Percentiles rank a stretch among this genome's conserved stretches.
These are phyloP conservation scores for Hypomesus transpacificus DNA, from an alignment of 2,113 vertebrate species.

Conservation along the genomic window DNA sequence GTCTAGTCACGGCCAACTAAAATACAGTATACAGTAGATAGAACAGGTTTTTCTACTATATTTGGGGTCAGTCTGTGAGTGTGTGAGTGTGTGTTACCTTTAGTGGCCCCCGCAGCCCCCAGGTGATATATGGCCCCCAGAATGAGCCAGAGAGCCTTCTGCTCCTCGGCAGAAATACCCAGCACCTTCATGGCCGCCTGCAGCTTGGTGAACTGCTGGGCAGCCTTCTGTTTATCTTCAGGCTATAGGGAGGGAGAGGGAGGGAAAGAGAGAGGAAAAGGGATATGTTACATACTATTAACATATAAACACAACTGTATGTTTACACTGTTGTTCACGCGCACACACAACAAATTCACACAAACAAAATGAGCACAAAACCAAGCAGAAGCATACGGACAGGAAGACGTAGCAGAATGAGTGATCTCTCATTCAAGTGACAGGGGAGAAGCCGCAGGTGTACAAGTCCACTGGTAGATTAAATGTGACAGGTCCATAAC, in stretches of 20 bases:
- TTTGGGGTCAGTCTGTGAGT: not conserved
- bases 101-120: slow-evolving; percentile 91
- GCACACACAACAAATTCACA: not conserved
- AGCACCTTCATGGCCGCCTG: slow-evolving; percentile 96
- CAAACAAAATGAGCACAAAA: not conserved
- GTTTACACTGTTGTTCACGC: slow-evolving; percentile 1
- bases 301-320: slow-evolving; percentile 2
- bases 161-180: slow-evolving; percentile 86
- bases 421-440: too few relatives aligned
- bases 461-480: too few relatives aligned
- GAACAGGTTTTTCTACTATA: too few relatives aligned
- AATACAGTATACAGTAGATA: too few relatives aligned
- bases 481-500: too few relatives aligned
- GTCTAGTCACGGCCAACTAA: too few relatives aligned
- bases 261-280: not conserved
- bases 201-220: slow-evolving; percentile 91
- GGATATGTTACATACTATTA: not conserved
- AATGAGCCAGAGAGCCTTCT: slow-evolving; percentile 84
- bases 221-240: slow-evolving; percentile 91
- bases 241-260: slow-evolving; percentile 61
- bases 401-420: too few relatives aligned
- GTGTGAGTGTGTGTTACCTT: slow-evolving; percentile 74
- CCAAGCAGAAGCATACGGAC: not conserved
- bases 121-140: slow-evolving; percentile 91
- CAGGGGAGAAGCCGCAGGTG: too few relatives aligned